These are phyloP conservation scores for Gymnosoma rotundatum DNA, from an alignment of 2,888 invertebrate genomes.

Conservation along the genomic window DNA sequence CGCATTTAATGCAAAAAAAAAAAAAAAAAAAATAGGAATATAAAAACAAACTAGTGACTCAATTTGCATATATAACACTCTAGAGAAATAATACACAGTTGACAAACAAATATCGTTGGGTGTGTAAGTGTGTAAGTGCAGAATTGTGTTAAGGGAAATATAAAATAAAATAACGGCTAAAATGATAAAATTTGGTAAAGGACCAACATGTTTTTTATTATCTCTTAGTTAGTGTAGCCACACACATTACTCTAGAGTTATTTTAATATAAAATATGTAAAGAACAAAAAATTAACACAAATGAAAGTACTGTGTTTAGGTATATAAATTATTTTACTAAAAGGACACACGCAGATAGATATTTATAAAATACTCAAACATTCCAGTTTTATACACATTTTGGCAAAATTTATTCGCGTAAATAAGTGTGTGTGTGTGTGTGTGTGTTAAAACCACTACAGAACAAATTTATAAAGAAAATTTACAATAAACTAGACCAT, in stretches of 20 bases:
- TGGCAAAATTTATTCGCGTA: constrained; percentile 15
- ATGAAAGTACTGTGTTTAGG: constrained; percentile 32
- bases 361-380: constrained; percentile 4
- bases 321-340: constrained; percentile 47
- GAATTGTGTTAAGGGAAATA: constrained; percentile 28
- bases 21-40: not conserved
- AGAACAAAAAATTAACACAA: constrained; percentile 40
- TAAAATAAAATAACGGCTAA: constrained; percentile 62
- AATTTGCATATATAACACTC: constrained; percentile 81
- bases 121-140: not conserved
- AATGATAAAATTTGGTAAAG: constrained; percentile 78
- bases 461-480: constrained; percentile 58
- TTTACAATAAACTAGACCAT: constrained; percentile 68
- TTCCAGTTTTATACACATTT: constrained; percentile 29
- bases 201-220: constrained; percentile 56
- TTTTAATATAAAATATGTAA: constrained; percentile 39
- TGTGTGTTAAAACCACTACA: constrained; percentile 23
- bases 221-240: constrained; percentile 18
- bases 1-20: not conserved
- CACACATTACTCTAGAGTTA: not conserved
- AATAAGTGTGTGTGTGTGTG: not conserved
- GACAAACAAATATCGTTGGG: not conserved
- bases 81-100: constrained; percentile 75
- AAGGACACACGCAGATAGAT: constrained; percentile 20
- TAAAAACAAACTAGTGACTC: constrained; percentile 75